These are phyloP conservation scores for Takifugu rubripes DNA, from an alignment of 2,797 vertebrate genomes.

Conservation along the genomic window DNA sequence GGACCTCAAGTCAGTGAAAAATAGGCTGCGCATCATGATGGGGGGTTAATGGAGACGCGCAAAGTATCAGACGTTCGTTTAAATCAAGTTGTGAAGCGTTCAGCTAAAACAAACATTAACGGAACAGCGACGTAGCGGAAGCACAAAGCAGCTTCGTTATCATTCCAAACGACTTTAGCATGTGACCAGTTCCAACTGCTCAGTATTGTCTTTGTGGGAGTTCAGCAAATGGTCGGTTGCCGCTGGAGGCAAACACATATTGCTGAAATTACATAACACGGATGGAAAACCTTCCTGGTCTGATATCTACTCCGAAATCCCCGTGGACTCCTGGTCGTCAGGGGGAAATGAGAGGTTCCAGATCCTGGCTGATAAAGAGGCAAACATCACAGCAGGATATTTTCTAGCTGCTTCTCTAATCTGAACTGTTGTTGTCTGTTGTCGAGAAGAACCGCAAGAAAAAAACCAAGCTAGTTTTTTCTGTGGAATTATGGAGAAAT, in stretches of 20 bases:
- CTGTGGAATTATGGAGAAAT: neutral
- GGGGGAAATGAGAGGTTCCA: slow-evolving; percentile 60
- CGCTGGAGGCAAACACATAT: slow-evolving; percentile 21
- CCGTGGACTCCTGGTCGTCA: slow-evolving; percentile 20
- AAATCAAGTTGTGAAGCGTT: too few species aligned
- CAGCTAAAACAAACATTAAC: too few species aligned
- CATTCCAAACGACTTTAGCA: too few species aligned
- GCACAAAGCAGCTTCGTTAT: too few species aligned
- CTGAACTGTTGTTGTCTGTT: slow-evolving; percentile 35
- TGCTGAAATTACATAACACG: slow-evolving; percentile 11
- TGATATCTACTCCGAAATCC: slow-evolving; percentile 27
- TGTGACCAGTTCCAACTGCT: neutral
- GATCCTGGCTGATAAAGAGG: slow-evolving; percentile 39
- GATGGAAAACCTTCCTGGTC: slow-evolving; percentile 9
- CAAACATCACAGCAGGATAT: slow-evolving; percentile 43
- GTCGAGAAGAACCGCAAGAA: slow-evolving; percentile 52
- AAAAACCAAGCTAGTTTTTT: slow-evolving; percentile 32
- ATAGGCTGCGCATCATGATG: too few species aligned
- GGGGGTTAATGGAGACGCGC: too few species aligned
- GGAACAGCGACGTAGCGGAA: too few species aligned
- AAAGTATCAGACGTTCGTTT: too few species aligned
- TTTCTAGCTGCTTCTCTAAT: slow-evolving; percentile 46
- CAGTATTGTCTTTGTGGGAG: neutral
- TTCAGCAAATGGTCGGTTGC: neutral
- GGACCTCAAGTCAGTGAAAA: slow-evolving; percentile 17